These are phyloP conservation scores for Xanthostigma xanthostigma DNA, from an alignment of 2,888 invertebrate species.

Conservation along the genomic window DNA sequence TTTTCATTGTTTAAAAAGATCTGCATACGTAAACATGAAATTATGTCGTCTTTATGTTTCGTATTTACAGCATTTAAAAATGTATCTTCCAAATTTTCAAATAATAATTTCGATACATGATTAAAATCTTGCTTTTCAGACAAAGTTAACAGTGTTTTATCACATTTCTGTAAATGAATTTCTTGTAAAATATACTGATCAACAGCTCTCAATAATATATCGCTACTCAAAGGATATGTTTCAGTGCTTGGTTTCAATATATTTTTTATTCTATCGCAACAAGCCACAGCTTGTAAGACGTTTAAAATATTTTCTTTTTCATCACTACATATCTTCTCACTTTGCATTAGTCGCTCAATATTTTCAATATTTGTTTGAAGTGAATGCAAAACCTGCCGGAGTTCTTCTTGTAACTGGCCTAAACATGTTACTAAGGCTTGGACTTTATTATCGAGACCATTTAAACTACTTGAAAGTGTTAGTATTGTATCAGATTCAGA, in stretches of 20 bases:
- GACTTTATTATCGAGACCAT: constrained; percentile 80
- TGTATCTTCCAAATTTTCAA: constrained; percentile 1
- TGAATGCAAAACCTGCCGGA: not conserved
- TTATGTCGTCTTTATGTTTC: constrained; percentile 36
- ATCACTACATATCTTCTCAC: constrained; percentile 2
- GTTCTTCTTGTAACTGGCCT: constrained; percentile 68
- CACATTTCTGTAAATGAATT: not conserved
- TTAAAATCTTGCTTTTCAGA: not conserved
- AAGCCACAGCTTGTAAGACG: constrained; percentile 1
- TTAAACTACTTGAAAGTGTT: constrained; percentile 86
- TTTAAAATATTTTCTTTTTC: constrained; percentile 3
- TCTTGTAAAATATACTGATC: constrained; percentile 5
- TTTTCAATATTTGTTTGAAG: not conserved
- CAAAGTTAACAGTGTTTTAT: not conserved
- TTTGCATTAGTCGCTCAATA: constrained; percentile 1
- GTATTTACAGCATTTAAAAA: constrained; percentile 33
- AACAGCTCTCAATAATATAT: constrained; percentile 4
- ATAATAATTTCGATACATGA: not conserved
- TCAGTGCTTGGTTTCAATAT: not conserved
- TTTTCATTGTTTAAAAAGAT: constrained; percentile 46
- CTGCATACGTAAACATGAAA: constrained; percentile 39
- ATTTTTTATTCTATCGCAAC: constrained; percentile 2
- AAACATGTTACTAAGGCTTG: constrained; percentile 66
- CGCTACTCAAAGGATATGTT: not conserved
- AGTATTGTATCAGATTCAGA: constrained; percentile 97